Base-by-base conservation (phyloP, 2,888 invertebrate genomes). In the Lamproptera curius region DNA sequence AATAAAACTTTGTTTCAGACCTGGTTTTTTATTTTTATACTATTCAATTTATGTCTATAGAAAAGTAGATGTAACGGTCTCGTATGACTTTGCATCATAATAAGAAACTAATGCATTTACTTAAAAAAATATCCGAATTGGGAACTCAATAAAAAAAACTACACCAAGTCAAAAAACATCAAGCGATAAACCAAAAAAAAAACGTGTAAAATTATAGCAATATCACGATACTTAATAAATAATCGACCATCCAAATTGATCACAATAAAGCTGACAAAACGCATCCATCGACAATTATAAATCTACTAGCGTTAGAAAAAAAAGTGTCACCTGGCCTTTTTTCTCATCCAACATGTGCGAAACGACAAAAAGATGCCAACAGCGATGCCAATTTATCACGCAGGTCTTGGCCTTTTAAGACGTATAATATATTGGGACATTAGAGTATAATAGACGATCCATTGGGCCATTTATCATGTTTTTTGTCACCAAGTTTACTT, bases 381-480 rank as follows among this genome's bases (percentile, higher is more conserved):
- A 55, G 59, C 59, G 56, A n/a, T 58, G 64, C 65, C 80, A 73
- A 83, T 84, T 82, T 82, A 83, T 83, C 69, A 72, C 61, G 56
- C 57, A 65, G 70, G 68, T 70, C 71, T 69, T 75, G 73, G 70
- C 75, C 76, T 81, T 76, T 74, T 69, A 70, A 70, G 71, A 70
- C 73, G 67, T 65, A 78, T 82, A 79, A 83, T 83, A 79, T 84
- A 84, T 84, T 76, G 76, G 77, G 69, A 75, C 80, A 84, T 84
- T 84, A 84, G 72, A 73, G 71, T 67, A 82, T 79, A 83, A 84
- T 81, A 81, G 83, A 76, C 77, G 73, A 71, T 71, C 76, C 70
- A 68, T 69, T 65, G 59, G 64, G 65, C 72, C 79, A 73, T 84
- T 76, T 76, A 76, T 82, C 83, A 82, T 73, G 75, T 76, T 79